Evolutionary conservation across 2,113 vertebrate species (phyloP), one percentile per base, ranked within the genome.

Genomic region (Tinamus guttatus): DNA sequence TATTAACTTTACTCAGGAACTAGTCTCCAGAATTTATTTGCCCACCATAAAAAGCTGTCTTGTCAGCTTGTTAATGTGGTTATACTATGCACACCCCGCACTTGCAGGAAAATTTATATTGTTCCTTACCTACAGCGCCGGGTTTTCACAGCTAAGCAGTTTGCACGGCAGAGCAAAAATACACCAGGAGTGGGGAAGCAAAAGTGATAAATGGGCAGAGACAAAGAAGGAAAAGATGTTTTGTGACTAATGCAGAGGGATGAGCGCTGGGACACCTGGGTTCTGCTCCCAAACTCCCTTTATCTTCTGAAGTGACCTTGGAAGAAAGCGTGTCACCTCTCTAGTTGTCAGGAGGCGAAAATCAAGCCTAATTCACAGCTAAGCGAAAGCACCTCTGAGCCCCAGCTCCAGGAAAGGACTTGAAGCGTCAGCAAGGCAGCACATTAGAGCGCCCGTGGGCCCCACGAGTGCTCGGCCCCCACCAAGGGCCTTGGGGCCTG

Each of bases 21-120:
- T 34, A 64, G 45, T n/a, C 38, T 88, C 73, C 84, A 62, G 40
- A 51, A 92, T 85, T 87, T 95, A 94, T 81, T 82, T n/a, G 71
- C 49, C 43, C 81, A 30, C 83, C 74, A 83, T 89, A 81, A 90
- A 58, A 94, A 92, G 64, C 75, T 77, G 77, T 28, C 70, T 86
- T 92, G 56, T 45, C 71, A 89, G 70, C 54, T 58, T 43, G 34
- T 88, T 90, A 73, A 87, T 85, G 87, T 49, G 30, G 54, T 65
- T 94, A 80, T 47, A 36, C 40, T 40, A 73, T 3, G 0, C 15
- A 89, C 30, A 76, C 28, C 56, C 22, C 65, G 20, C 59, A 67
- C 78, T 89, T 80, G 49, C 59, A 89, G 73, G 51, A 67, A 85
- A 89, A 93, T 51, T 28, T 49, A 70, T 69, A 74, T 11, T 47